A percentile compares a stretch with the other conserved stretches of the same genome.
phyloP scores from a whole-genome alignment of 2,888 invertebrate species.

The Dorcus parallelipipedus region DNA sequence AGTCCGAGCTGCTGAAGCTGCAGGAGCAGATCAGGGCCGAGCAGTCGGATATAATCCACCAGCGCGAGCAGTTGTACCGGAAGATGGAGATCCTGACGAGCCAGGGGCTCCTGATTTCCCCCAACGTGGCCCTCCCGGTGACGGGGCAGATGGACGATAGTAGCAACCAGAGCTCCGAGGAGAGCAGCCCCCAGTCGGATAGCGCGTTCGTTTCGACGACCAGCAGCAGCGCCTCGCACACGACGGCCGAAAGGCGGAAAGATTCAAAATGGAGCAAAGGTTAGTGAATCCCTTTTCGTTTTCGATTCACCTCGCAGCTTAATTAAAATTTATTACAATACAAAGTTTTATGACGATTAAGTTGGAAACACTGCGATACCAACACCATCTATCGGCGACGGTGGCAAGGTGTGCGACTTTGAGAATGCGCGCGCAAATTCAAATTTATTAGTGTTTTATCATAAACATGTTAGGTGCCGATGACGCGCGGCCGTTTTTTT shows the following conservation, averaged over 20 bases:
- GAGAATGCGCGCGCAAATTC: too few relatives aligned
- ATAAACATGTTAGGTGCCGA: too few relatives aligned
- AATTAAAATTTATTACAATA: too few relatives aligned
- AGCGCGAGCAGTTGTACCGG: constrained; percentile 86
- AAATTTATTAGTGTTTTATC: too few relatives aligned
- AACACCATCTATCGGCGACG: too few relatives aligned
- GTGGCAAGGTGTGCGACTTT: too few relatives aligned
- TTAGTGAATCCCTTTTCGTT: constrained; percentile 8
- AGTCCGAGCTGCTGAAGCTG: constrained; percentile 66
- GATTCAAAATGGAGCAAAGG: constrained; percentile 43
- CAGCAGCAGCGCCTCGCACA: constrained; percentile 31
- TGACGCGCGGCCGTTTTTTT: too few relatives aligned
- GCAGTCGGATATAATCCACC: constrained; percentile 83
- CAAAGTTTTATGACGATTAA: too few relatives aligned
- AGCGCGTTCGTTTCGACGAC: constrained; percentile 38
- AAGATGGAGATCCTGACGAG: constrained; percentile 79
- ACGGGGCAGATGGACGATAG: constrained; percentile 46
- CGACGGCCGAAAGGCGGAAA: constrained; percentile 38
- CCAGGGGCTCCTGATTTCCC: constrained; percentile 67
- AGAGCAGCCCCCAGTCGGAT: constrained; percentile 48
- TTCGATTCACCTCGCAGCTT: too few relatives aligned
- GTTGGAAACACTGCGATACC: too few relatives aligned
- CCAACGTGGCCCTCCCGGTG: constrained; percentile 55
- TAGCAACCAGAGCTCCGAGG: constrained; percentile 46
- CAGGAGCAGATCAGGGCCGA: constrained; percentile 70